These are phyloP conservation scores for Drosophila anomalata DNA, from an alignment of 2,888 invertebrate species.

Conservation along the genomic window DNA sequence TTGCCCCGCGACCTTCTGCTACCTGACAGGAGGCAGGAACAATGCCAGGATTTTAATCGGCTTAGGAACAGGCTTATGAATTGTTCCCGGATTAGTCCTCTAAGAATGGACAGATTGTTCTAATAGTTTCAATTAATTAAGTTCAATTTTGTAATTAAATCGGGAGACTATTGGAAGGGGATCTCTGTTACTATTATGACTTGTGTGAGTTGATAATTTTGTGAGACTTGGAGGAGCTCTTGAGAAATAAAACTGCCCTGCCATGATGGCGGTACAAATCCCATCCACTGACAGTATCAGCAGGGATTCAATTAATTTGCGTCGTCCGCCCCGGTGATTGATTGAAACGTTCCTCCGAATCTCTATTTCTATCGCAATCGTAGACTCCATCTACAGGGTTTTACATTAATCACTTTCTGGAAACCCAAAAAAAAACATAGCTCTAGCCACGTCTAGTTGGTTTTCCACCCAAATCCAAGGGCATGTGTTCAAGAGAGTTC, in stretches of 20 bases:
- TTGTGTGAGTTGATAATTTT: no score
- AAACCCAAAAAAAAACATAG: background rate
- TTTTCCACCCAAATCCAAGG: background rate
- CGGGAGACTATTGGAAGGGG: no score
- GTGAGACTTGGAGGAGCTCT: background rate
- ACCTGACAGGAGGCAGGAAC: background rate
- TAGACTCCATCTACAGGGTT: background rate
- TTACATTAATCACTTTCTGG: constrained; percentile 1
- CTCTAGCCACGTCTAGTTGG: background rate
- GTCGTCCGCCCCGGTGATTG: constrained; percentile 18
- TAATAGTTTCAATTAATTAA: constrained; percentile 2
- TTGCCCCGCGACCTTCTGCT: background rate
- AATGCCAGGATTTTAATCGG: constrained; percentile 8
- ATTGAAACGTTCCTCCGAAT: background rate
- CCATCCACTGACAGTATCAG: background rate
- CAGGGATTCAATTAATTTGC: constrained; percentile 46
- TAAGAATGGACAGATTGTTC: background rate
- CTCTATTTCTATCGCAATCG: background rate
- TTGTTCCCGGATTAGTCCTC: background rate
- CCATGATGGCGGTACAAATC: background rate
- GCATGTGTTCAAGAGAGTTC: background rate
- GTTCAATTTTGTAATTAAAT: background rate
- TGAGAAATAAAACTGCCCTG: constrained; percentile 3
- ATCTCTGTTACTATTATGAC: no score
- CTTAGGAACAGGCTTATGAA: constrained; percentile 1